phyloP scores from a whole-genome alignment of 2,888 invertebrate genomes.

The Rhaphigaster nebulosa region DNA sequence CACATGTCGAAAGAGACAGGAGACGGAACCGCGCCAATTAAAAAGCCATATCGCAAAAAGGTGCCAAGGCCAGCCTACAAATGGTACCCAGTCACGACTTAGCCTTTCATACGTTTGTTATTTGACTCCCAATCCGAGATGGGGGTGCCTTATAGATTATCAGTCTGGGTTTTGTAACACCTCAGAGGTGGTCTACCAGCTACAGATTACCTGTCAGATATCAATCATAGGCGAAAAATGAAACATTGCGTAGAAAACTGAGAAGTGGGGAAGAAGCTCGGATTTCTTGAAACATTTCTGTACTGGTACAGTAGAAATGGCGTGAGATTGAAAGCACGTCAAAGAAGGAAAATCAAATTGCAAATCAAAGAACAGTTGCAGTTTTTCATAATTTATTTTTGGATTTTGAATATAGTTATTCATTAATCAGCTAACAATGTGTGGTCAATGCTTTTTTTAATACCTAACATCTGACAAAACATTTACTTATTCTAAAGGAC shows the following conservation, averaged over 20 bases:
- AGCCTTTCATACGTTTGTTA: slow-evolving; percentile 13
- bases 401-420: not conserved
- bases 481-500: no score
- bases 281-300: not conserved
- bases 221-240: not conserved
- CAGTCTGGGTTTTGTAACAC: not conserved
- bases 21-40: slow-evolving; percentile 39
- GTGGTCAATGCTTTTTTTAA: no score
- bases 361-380: no score
- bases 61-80: not conserved
- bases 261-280: not conserved
- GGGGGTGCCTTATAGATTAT: not conserved
- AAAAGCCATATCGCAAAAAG: slow-evolving; percentile 33
- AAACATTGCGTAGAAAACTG: not conserved
- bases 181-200: not conserved
- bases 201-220: slow-evolving; percentile 16
- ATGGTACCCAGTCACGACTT: slow-evolving; percentile 33
- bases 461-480: no score
- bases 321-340: not conserved
- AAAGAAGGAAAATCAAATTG: not conserved
- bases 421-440: no score
- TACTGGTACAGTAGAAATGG: not conserved
- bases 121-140: not conserved
- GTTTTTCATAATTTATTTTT: not conserved
- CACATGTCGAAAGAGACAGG: slow-evolving; percentile 41